Evolutionary conservation across 2,113 vertebrate species (phyloP), one percentile per base, ranked within the genome.

Genomic region (Telmatochromis bifrenatus): DNA sequence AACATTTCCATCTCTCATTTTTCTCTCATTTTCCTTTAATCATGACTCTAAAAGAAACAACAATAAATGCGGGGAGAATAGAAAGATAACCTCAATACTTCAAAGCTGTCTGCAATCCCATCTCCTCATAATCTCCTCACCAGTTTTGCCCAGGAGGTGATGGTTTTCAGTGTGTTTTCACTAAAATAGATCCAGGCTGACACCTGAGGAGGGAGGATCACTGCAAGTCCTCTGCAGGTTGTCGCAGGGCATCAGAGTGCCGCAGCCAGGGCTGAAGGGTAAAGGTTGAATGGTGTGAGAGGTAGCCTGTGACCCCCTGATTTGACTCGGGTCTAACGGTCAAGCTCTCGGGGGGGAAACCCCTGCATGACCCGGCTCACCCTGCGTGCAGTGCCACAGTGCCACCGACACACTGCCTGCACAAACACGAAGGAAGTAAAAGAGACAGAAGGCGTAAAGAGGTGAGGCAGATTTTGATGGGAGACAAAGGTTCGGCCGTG

Each of bases 201-300:
- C 94, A 94, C 84, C 89, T 53, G 89, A 84, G 54, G 89, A 62
- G 83, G 17, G 73, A 49, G 87, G 88, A 79, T 91, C 89, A 87
- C 7, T 23, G 7, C 83, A 53, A 90, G 90, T 86, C 90, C 91
- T 84, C 86, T 21, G 91, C 93, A 94, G 90, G 91, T 93, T 93
- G 93, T 93, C 87, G 73, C 65, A 62, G 86, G 89, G 87, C 86
- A 89, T 84, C 83, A 49, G 92, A 91, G 92, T 37, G 15, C 58
- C 7, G 19, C 81, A 54, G 84, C 28, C 86, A 17, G 86, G 65
- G 82, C 86, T 37, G 49, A 19, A 39, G 92, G 92, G 75, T 79
- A 89, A 91, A 95, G 95, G 94, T 95, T 88, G 92, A 51, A 85
- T 86, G 94, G 92, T 87, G 93, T 89, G 90, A 23, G 88, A 89